Conservation (phyloP, 2,113 vertebrate species). For the Leptosomus discolor region DNA sequence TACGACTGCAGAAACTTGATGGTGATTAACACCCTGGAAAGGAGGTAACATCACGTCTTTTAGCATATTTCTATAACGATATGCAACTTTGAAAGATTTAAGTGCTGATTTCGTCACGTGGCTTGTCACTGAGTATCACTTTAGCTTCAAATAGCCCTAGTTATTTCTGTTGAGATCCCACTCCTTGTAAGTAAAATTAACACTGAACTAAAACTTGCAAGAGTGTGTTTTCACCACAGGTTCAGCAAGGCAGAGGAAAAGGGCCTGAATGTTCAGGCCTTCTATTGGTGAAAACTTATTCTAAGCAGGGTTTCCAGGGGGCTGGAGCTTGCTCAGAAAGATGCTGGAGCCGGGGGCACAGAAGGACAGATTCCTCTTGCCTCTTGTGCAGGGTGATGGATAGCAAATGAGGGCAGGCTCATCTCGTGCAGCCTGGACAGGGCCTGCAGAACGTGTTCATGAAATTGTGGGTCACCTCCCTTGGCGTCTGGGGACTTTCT, state of each 20-base stretch:
- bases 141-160: background rate
- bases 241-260: background rate
- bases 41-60: background rate
- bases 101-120: background rate
- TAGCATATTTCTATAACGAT: background rate
- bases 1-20: background rate
- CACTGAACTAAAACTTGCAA: background rate
- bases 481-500: background rate
- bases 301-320: background rate
- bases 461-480: background rate
- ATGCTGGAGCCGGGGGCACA: background rate
- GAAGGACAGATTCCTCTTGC: background rate
- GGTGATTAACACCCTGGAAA: background rate
- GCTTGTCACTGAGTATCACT: background rate
- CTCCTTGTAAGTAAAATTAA: background rate
- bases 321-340: background rate
- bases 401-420: background rate
- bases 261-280: background rate
- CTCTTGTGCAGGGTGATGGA: background rate
- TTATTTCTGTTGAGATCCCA: background rate
- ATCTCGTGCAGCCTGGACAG: background rate
- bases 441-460: background rate
- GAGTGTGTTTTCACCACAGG: background rate
- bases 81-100: background rate
- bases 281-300: background rate